phyloP scores from a whole-genome alignment of 2,888 invertebrate genomes.

The Lacanobia oleracea region DNA sequence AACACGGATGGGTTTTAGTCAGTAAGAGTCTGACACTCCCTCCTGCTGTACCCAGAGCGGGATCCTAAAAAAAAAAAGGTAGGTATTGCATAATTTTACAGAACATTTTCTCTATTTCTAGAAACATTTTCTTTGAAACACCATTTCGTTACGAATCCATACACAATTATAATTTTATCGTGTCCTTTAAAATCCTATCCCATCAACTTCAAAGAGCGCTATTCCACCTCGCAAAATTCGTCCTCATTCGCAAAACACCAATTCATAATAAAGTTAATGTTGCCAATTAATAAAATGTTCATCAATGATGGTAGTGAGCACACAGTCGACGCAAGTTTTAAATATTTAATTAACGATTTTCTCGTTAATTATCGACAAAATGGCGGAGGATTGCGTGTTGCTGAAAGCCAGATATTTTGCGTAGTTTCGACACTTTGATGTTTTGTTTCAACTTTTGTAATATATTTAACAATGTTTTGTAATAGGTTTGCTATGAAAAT shows the following conservation, averaged over 20 bases:
- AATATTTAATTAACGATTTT: conserved; percentile 65
- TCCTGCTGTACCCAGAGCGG: too few relatives aligned
- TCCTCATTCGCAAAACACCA: not conserved
- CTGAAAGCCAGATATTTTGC: conserved; percentile 40
- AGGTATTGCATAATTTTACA: too few relatives aligned
- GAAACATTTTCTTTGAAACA: not conserved
- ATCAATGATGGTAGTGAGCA: conserved; percentile 52
- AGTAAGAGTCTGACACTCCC: too few relatives aligned
- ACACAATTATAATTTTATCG: not conserved
- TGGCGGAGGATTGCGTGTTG: conserved; percentile 18
- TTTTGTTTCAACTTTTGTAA: conserved; percentile 27
- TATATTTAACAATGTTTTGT: not conserved
- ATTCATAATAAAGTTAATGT: conserved; percentile 41
- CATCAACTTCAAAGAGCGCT: conserved; percentile 2
- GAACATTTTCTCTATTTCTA: too few relatives aligned
- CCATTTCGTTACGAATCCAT: too few relatives aligned
- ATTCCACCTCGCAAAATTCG: not conserved
- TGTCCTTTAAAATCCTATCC: not conserved
- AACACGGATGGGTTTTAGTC: too few relatives aligned
- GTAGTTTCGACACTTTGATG: conserved; percentile 39
- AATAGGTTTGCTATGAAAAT: conserved; percentile 5
- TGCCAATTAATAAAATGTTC: conserved; percentile 60
- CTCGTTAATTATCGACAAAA: conserved; percentile 51
- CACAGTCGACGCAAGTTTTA: conserved; percentile 59
- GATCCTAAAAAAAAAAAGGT: too few relatives aligned